These are phyloP conservation scores for Cyaniris semiargus DNA, from an alignment of 2,888 invertebrate genomes.

Conservation along the genomic window DNA sequence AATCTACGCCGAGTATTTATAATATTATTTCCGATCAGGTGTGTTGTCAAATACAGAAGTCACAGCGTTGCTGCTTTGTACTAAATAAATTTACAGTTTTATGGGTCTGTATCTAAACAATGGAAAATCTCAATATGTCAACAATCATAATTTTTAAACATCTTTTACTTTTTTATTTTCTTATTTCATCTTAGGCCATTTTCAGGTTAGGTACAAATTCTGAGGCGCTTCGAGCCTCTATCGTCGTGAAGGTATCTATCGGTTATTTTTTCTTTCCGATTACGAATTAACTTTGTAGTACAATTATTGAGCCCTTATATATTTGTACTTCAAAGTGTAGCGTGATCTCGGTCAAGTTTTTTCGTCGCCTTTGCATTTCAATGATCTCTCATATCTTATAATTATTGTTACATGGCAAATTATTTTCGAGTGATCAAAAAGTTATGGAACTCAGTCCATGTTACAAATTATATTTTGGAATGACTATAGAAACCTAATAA, in stretches of 20 bases:
- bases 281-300: not conserved
- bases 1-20: conserved; percentile 25
- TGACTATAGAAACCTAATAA: not conserved
- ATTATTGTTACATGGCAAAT: not conserved
- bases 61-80: conserved; percentile 2
- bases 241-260: not conserved
- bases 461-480: not conserved
- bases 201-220: conserved; percentile 4
- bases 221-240: not conserved
- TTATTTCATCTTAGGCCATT: conserved; percentile 8
- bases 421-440: not conserved
- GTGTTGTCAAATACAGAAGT: conserved; percentile 16
- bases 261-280: not conserved
- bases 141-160: conserved; percentile 1
- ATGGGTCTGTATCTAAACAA: not conserved
- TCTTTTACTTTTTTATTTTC: not conserved
- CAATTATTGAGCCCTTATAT: conserved; percentile 1
- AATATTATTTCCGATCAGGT: not conserved
- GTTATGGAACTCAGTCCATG: too few species aligned
- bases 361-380: not conserved
- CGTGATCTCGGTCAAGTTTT: not conserved
- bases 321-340: not conserved
- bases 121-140: not conserved
- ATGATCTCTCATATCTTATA: not conserved
- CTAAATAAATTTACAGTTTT: not conserved